Percentiles rank a stretch among this genome's conserved stretches.
phyloP scores from a whole-genome alignment of 2,888 invertebrate species.

The Drosophila barbarae region DNA sequence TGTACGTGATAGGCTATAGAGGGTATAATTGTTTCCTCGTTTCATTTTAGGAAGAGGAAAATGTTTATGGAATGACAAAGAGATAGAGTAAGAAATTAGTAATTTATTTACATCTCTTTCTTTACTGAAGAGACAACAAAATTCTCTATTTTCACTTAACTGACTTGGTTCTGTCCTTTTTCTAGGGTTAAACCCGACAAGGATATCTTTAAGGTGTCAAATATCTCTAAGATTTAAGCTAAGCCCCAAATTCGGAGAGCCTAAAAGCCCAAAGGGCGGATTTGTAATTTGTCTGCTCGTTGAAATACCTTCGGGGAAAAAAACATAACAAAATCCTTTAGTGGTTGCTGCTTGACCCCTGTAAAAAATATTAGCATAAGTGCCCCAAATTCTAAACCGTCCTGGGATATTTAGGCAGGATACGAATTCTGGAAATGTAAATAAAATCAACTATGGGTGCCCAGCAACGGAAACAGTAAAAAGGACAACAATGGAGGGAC shows the following conservation, averaged over 20 bases:
- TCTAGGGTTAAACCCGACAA: neutral
- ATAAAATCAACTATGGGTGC: slow-evolving; percentile 67
- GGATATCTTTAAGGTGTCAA: slow-evolving; percentile 17
- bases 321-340: slow-evolving; percentile 52
- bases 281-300: slow-evolving; percentile 31
- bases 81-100: neutral
- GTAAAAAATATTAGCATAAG: slow-evolving; percentile 65
- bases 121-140: too few relatives aligned
- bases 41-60: neutral
- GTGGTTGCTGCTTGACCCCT: slow-evolving; percentile 40
- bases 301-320: slow-evolving; percentile 22
- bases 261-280: slow-evolving; percentile 19
- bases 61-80: neutral
- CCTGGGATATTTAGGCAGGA: slow-evolving; percentile 36
- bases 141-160: too few relatives aligned
- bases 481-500: slow-evolving; percentile 53
- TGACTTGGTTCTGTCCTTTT: too few relatives aligned
- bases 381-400: slow-evolving; percentile 31
- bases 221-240: slow-evolving; percentile 8
- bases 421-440: slow-evolving; percentile 70
- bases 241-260: slow-evolving; percentile 18
- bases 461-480: slow-evolving; percentile 16
- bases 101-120: too few relatives aligned
- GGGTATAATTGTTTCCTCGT: slow-evolving; percentile 3
- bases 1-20: neutral